phyloP scores from a whole-genome alignment of 2,888 invertebrate genomes.

The Caenorhabditis plicata region DNA sequence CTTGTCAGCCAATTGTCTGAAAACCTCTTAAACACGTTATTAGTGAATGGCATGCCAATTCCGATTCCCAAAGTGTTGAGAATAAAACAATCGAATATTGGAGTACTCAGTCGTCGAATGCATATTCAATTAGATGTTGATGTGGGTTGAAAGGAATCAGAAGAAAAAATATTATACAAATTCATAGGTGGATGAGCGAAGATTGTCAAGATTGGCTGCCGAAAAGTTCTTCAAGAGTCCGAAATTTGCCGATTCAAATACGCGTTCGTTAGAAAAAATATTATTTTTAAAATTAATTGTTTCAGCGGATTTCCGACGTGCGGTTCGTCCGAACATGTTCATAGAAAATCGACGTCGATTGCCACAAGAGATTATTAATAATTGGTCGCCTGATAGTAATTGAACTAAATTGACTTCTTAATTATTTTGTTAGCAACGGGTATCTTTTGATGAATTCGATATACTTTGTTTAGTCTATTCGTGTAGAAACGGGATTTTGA shows the following conservation, averaged over 20 bases:
- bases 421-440: too few relatives aligned
- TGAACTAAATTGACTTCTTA: too few relatives aligned
- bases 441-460: too few relatives aligned
- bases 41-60: constrained; percentile 44
- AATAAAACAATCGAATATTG: constrained; percentile 39
- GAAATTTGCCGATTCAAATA: constrained; percentile 18
- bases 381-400: constrained; percentile 30
- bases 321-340: constrained; percentile 19
- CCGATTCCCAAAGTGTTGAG: constrained; percentile 47
- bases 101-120: constrained; percentile 38
- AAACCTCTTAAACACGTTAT: constrained; percentile 42
- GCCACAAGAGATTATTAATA: constrained; percentile 22
- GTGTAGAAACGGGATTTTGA: too few relatives aligned
- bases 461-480: too few relatives aligned
- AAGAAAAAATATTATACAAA: neutral
- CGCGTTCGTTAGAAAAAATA: constrained; percentile 1
- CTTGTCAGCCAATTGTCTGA: constrained; percentile 41
- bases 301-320: constrained; percentile 15
- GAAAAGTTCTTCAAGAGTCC: constrained; percentile 40
- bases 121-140: constrained; percentile 45
- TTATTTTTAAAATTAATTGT: neutral
- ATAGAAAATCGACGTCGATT: constrained; percentile 12
- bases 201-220: constrained; percentile 36
- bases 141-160: constrained; percentile 1
- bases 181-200: constrained; percentile 33